phyloP scores from a whole-genome alignment of 2,888 invertebrate genomes.

The Steinernema scapterisci region DNA sequence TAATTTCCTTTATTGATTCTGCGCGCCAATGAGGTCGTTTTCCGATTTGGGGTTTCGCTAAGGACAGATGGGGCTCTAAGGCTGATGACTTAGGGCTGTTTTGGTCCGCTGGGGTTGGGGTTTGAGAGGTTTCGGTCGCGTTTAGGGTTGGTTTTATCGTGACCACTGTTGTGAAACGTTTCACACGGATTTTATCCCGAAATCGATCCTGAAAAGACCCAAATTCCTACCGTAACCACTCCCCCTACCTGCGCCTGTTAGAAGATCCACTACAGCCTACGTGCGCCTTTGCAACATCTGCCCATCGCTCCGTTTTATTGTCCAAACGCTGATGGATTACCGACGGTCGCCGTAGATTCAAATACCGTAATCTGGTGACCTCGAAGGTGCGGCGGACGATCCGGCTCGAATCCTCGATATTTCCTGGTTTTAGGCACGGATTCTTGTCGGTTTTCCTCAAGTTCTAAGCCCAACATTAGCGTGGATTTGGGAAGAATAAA shows the following conservation, averaged over 20 bases:
- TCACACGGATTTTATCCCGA: too few relatives aligned
- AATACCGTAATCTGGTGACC: neutral
- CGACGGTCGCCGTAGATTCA: neutral
- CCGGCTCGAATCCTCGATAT: too few relatives aligned
- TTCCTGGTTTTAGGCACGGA: too few relatives aligned
- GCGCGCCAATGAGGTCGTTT: neutral
- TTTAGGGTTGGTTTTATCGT: too few relatives aligned
- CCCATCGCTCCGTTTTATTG: neutral
- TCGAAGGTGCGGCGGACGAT: too few relatives aligned
- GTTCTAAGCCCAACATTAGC: too few relatives aligned
- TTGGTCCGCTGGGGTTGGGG: neutral
- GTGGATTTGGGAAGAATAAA: too few relatives aligned
- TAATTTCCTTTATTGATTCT: slow-evolving; percentile 27
- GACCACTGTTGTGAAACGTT: too few relatives aligned
- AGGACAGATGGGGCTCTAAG: neutral
- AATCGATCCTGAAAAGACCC: too few relatives aligned
- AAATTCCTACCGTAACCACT: neutral
- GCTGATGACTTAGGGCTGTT: neutral
- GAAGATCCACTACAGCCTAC: neutral
- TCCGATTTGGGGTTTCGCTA: neutral
- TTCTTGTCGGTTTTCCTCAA: too few relatives aligned
- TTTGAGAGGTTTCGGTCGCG: neutral
- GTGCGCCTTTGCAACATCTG: neutral
- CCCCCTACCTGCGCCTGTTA: neutral
- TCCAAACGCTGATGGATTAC: neutral